phyloP scores from a whole-genome alignment of 2,888 invertebrate species.

The Phortica okadai region DNA sequence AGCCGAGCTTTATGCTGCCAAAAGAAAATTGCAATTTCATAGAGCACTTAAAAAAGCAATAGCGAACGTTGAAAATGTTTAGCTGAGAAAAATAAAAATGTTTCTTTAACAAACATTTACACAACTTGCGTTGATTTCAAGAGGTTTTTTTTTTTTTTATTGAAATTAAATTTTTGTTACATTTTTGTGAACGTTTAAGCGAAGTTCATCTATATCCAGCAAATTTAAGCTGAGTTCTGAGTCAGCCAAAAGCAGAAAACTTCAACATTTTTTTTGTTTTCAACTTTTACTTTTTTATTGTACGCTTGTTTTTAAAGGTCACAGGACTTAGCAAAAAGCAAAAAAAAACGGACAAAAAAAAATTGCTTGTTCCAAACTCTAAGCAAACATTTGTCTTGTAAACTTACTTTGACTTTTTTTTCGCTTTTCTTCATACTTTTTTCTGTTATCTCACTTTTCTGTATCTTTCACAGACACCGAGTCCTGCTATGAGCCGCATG shows the following conservation, averaged over 20 bases:
- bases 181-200: background rate
- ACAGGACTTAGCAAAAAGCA: background rate
- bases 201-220: background rate
- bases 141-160: background rate
- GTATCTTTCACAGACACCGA: constrained; percentile 78
- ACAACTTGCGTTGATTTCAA: constrained; percentile 3
- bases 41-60: constrained; percentile 2
- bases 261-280: constrained; percentile 4
- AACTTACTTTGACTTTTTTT: background rate
- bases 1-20: background rate
- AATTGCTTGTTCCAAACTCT: background rate
- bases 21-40: background rate
- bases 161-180: constrained; percentile 1
- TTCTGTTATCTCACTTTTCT: background rate
- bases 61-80: background rate
- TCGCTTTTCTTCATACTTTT: background rate
- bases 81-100: background rate
- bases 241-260: constrained; percentile 3
- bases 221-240: background rate
- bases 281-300: background rate
- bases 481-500: constrained; percentile 82
- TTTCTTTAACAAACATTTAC: background rate
- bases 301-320: background rate
- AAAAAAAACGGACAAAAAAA: background rate
- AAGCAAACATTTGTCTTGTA: constrained; percentile 14